A percentile compares a stretch with the other conserved stretches of the same genome.
These are phyloP conservation scores for Lochmaea crataegi DNA, from an alignment of 2,888 invertebrate species.

Conservation along the genomic window DNA sequence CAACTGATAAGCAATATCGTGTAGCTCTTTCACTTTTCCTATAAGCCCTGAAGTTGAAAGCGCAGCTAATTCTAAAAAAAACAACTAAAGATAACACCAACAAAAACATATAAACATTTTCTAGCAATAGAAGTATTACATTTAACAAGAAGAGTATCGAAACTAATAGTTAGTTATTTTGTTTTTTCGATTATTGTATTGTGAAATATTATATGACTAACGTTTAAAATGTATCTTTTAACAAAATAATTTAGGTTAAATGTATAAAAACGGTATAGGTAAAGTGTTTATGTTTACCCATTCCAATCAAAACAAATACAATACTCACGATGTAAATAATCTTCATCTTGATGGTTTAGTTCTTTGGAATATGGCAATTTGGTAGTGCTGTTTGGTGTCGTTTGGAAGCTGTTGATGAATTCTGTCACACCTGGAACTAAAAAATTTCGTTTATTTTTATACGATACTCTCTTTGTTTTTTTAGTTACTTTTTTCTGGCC, in stretches of 20 bases:
- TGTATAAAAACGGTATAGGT: no score
- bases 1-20: constrained; percentile 93
- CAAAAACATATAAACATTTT: background rate
- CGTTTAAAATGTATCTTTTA: no score
- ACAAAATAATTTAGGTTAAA: no score
- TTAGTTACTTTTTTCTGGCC: constrained; percentile 92
- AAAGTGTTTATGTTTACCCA: no score
- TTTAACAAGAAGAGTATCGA: no score
- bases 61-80: constrained; percentile 73
- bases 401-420: constrained; percentile 75
- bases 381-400: constrained; percentile 68
- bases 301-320: constrained; percentile 58
- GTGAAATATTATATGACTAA: no score
- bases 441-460: constrained; percentile 11
- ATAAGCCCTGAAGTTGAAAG: constrained; percentile 86
- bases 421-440: constrained; percentile 91
- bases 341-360: constrained; percentile 79
- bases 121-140: background rate
- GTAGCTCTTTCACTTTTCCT: constrained; percentile 92
- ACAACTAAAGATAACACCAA: background rate
- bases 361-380: constrained; percentile 77
- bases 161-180: no score
- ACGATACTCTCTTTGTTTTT: background rate
- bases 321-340: constrained; percentile 81
- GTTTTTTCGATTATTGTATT: no score